Conservation (phyloP, 2,888 invertebrate species). For the Liposcelis brunnea region DNA sequence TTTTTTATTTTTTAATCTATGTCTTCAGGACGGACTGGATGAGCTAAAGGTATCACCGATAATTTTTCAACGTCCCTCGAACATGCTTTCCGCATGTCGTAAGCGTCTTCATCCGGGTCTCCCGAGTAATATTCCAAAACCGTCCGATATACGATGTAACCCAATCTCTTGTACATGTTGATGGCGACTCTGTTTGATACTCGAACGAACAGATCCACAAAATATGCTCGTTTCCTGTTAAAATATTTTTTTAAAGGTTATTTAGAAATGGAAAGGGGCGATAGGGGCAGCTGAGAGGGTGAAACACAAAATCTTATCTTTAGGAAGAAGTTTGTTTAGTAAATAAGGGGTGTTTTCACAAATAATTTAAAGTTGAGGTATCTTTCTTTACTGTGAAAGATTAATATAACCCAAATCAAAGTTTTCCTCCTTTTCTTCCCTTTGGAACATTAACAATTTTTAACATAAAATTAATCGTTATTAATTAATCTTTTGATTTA, state of each 20-base stretch:
- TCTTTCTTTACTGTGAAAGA: no score
- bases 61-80: constrained; percentile 81
- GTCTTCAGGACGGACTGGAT: constrained; percentile 92
- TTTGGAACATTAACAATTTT: no score
- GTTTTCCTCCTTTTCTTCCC: no score
- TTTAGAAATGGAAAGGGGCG: background rate
- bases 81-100: constrained; percentile 97
- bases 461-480: no score
- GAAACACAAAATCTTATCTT: constrained; percentile 9
- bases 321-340: constrained; percentile 10
- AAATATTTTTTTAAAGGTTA: constrained; percentile 11
- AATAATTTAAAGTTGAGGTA: no score
- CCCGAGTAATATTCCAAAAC: constrained; percentile 97
- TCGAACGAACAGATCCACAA: constrained; percentile 95
- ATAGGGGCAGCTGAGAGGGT: background rate
- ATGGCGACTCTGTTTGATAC: constrained; percentile 96
- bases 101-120: constrained; percentile 96
- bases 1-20: constrained; percentile 42
- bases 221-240: constrained; percentile 84
- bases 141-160: constrained; percentile 90
- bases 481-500: no score
- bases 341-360: background rate
- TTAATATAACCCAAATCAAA: no score
- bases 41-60: constrained; percentile 80
- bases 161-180: constrained; percentile 90